These are phyloP conservation scores for Drosophila malerkotliana DNA, from an alignment of 1,140 invertebrate genomes.

Conservation along the genomic window DNA sequence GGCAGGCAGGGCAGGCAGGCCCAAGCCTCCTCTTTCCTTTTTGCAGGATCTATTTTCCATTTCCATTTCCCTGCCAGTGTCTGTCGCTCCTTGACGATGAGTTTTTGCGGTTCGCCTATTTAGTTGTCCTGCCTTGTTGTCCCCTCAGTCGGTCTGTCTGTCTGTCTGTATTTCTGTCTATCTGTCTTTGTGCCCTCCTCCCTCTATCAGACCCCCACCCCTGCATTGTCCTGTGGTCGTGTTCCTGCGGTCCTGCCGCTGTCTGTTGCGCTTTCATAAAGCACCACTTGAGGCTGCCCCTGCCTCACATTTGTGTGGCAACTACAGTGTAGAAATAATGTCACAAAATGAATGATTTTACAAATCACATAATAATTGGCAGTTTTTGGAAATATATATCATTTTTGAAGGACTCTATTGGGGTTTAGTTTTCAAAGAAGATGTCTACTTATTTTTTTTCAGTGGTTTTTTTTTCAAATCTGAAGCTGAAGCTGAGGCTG, in stretches of 20 bases:
- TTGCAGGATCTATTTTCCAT: not conserved
- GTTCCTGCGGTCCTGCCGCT: constrained; percentile 56
- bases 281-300: constrained; percentile 70
- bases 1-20: not conserved
- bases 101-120: constrained; percentile 65
- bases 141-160: not conserved
- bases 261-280: constrained; percentile 81
- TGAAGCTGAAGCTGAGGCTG: constrained; percentile 6
- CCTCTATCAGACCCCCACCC: not conserved
- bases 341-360: constrained; percentile 9
- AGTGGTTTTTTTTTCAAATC: constrained; percentile 22
- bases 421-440: not conserved
- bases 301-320: constrained; percentile 57
- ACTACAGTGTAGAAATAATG: constrained; percentile 15
- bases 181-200: not conserved
- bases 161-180: constrained; percentile 11
- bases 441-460: not conserved
- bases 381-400: not conserved
- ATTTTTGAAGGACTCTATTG: not conserved
- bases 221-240: constrained; percentile 37
- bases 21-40: not conserved
- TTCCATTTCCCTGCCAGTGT: constrained; percentile 25
- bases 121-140: constrained; percentile 46
- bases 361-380: not conserved
- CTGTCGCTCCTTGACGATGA: constrained; percentile 56